Evolutionary conservation across 2,797 vertebrate species (phyloP), one percentile per base, ranked within the genome.

Genomic region (Myiothlypis chrysogaster): DNA sequence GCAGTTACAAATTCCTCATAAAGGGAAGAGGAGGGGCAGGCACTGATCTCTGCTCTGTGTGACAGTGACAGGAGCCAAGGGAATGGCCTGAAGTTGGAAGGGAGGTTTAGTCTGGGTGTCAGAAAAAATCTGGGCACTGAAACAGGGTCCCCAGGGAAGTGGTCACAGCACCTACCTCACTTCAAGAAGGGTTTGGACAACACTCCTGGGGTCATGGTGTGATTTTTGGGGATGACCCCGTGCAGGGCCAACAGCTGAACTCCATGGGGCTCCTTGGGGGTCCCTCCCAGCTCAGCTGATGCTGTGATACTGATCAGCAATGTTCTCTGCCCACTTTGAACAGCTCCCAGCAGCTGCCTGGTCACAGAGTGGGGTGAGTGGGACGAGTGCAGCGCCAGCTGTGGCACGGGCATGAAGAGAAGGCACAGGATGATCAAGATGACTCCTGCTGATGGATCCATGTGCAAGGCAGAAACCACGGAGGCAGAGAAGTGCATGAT

Each of bases 401-500:
- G 99, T 78, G 99, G 99, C 80, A 97, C 97, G n/a, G 99, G 99
- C 63, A 98, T 98, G 98, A 99, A 98, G 96, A 98, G 98, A 46
- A 95, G 99, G 34, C 99, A 99, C 96, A 98, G 99, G 32, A 99
- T 99, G 99, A 98, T 99, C 96, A 99, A 99, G 98, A 99, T 99
- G 98, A 99, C 98, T 80, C 99, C 99, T 0, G 98, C 98, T 2
- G 99, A 99, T 24, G 99, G 99, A 73, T 99, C 99, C 73, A 97
- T 99, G 98, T 99, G 99, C 96, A 98, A 98, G 61, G 98, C 99
- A 3, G 99, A 99, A 80, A 99, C 99, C 46, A 97, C 98, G 3
- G 98, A 99, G 96, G 98, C 98, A 34, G 99, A 99, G 96, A 99
- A 99, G 86, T 99, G 99, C 98, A 99, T 99, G 99, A 99, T 99